Percentiles rank a stretch among this genome's conserved stretches.
Conservation (phyloP, 1,140 invertebrate genomes). For the Pararge aegeria region DNA sequence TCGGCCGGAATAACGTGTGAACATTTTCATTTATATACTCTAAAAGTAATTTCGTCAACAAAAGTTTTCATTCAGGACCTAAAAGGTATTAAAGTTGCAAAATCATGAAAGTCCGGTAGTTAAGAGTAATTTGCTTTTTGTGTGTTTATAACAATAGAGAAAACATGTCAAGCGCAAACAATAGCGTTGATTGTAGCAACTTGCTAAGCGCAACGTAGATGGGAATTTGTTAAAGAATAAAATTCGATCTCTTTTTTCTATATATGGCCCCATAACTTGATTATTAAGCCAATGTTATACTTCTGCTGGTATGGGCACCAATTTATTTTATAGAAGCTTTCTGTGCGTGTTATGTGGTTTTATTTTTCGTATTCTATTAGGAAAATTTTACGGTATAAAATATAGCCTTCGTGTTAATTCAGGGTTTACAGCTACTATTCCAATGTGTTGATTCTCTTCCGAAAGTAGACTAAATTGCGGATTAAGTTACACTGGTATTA, state of each 20-base stretch:
- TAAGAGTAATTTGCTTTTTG: slow-evolving; percentile 2
- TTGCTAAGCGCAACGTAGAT: not conserved
- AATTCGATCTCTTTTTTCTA: not conserved
- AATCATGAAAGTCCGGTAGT: not conserved
- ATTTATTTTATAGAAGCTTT: no score
- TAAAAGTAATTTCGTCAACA: not conserved
- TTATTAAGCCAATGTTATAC: no score
- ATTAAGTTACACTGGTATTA: no score
- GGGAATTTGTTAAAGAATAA: not conserved
- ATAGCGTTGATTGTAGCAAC: slow-evolving; percentile 2
- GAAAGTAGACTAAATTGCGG: no score
- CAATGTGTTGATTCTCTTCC: no score
- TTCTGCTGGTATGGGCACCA: no score
- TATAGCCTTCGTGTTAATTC: no score
- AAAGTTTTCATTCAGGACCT: not conserved
- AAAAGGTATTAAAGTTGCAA: not conserved
- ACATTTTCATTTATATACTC: not conserved
- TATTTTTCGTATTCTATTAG: no score
- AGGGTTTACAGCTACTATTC: no score
- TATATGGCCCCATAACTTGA: no score
- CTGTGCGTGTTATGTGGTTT: no score
- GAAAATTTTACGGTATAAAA: no score
- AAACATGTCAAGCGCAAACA: not conserved
- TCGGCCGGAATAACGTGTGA: not conserved
- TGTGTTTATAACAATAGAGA: not conserved